Base-by-base conservation (phyloP, 2,888 invertebrate species). In the Sialis fuliginosa region DNA sequence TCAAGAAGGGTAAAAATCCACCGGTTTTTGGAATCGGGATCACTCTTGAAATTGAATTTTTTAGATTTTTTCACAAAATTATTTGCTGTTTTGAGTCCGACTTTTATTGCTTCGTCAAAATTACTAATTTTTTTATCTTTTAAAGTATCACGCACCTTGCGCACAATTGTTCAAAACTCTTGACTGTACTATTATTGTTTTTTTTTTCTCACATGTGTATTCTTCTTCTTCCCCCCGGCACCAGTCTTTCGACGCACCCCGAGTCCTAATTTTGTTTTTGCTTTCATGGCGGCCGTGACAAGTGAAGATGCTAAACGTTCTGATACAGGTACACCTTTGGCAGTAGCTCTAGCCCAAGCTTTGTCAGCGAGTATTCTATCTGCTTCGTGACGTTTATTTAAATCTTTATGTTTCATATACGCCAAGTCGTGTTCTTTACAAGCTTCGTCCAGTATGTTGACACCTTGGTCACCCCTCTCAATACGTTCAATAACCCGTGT, bases 1-100 rank as follows among this genome's bases (percentile, higher is more conserved):
- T 50, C 9, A 57, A 51, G 35, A 53, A 53, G 1, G 52, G 56
- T 47, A 58, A 40, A 39, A 56, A 22, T 2, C 56, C 56, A 5
- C 54, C 55, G 8, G 34, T 37, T 53, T 56, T 54, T 6, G 49
- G 48, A 40, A 52, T 43, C 4, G 53, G 49, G 12, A 52, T 35
- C 22, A 53, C 48, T 5, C 52, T 51, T 6, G 53, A 10, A 1
- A 12, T 8, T 39, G n/a, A 39, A 2, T 7, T 39, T 39, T 39
- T 39, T n/a, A 10, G 2, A 22, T 2, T n/a, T 39, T n/a, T 39
- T 39, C n/a, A 39, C 10, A 9, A 39, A 10, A 39, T 39, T 8
- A 12, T 39, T 39, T 9, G 9, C 39, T 1, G 39, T 13, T 7
- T 7, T 8, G 6, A 39, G 6, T 12, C 9, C 39, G n/a, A 39